phyloP scores from a whole-genome alignment of 2,888 invertebrate species.

The Drosophila colorata region DNA sequence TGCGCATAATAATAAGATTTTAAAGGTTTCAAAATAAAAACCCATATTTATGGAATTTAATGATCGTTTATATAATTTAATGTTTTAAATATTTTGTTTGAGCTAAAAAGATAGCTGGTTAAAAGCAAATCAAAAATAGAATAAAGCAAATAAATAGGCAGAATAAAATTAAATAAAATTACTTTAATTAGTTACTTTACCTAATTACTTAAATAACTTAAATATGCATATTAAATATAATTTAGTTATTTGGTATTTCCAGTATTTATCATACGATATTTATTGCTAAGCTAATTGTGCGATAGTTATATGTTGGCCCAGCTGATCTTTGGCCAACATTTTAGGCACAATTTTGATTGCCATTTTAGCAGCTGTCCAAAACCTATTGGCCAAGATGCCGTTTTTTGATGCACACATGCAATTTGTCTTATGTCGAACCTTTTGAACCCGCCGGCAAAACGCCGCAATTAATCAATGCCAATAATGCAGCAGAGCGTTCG shows the following conservation, averaged over 20 bases:
- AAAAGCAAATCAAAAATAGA: too few species aligned
- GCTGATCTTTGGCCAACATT: conserved; percentile 36
- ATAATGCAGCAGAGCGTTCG: conserved; percentile 35
- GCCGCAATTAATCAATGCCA: conserved; percentile 59
- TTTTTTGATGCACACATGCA: conserved; percentile 20
- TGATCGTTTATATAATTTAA: too few species aligned
- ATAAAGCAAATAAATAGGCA: too few species aligned
- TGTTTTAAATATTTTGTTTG: background rate
- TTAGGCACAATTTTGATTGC: conserved; percentile 30
- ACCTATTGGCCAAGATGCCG: conserved; percentile 15
- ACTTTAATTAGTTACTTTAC: too few species aligned
- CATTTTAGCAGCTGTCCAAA: conserved; percentile 36
- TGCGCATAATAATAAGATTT: too few species aligned
- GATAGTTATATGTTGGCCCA: conserved; percentile 13
- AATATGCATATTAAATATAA: conserved; percentile 3
- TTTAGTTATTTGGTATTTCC: background rate
- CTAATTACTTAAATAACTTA: background rate
- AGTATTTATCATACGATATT: too few species aligned
- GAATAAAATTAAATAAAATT: background rate
- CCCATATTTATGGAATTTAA: too few species aligned
- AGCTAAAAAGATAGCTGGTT: too few species aligned
- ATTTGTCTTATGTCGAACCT: conserved; percentile 60
- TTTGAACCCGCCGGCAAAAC: conserved; percentile 50
- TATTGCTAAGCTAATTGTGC: too few species aligned
- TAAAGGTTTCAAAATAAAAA: too few species aligned